Base-by-base conservation (phyloP, 2,797 vertebrate genomes). In the Muscicapa striata region DNA sequence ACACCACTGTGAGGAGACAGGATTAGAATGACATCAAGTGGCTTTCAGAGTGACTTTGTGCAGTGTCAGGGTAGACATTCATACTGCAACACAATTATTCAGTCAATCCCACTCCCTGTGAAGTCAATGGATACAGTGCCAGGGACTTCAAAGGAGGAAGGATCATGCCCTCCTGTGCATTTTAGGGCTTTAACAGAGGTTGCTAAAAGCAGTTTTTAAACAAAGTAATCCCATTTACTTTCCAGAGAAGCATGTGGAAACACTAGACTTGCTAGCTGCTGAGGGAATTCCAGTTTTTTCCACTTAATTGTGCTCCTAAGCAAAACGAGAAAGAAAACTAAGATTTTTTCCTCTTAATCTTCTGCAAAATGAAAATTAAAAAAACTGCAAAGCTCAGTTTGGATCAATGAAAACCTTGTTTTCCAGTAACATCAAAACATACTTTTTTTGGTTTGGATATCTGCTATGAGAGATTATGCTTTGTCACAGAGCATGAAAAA, bases 191-290 rank as follows among this genome's bases (percentile, higher is more conserved):
- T 93, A 92, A 89, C 68, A 55, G 90, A 72, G 86, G 75, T 87
- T 94, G 84, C 89, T 94, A 94, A 97, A 97, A 92, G 93, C 90
- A 92, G 89, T 83, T 96, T 95, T 97, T 92, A 92, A 93, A 87
- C 81, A 92, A 89, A 92, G 87, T 95, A 97, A 96, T 96, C 93
- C 96, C 54, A 93, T 97, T 96, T 94, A 87, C 81, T 92, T 95
- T 87, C 74, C 90, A 87, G 90, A 90, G 86, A 48, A 89, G 81
- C 90, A 62, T 92, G 76, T 61, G 92, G 84, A 91, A 95, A 93
- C 86, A 70, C 75, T 90, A 80, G 57, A 68, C 84, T 89, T 93
- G 69, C 89, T 92, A 85, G 57, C 81, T 95, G 64, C 78, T 82
- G 40, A 87, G 92, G 87, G 90, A 95, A 96, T 89, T 87, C 72